Percentiles rank a stretch among this genome's conserved stretches.
These are phyloP conservation scores for Spizella passerina DNA, from an alignment of 2,797 vertebrate species.

Conservation along the genomic window DNA sequence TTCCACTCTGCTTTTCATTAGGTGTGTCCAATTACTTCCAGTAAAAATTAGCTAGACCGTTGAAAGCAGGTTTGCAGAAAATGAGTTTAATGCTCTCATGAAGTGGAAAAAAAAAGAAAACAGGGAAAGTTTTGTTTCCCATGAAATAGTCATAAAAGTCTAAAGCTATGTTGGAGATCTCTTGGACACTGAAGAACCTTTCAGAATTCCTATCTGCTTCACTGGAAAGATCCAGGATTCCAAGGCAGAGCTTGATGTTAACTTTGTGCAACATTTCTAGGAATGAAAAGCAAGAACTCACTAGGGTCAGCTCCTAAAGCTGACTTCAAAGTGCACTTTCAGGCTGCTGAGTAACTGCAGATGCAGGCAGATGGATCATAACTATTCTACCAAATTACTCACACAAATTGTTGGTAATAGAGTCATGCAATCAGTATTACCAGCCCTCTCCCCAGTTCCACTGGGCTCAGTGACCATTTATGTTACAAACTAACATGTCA, in stretches of 20 bases:
- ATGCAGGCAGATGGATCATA: neutral
- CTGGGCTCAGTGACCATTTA: neutral
- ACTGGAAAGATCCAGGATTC: neutral
- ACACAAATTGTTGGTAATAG: neutral
- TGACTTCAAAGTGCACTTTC: neutral
- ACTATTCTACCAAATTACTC: neutral
- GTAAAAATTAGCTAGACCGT: neutral
- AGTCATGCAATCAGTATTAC: neutral
- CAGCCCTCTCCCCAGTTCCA: neutral
- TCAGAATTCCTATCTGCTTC: neutral
- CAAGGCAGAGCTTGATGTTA: neutral
- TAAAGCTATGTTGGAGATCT: neutral
- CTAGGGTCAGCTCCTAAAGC: neutral
- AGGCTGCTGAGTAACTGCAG: neutral
- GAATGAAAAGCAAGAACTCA: neutral
- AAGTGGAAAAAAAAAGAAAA: neutral
- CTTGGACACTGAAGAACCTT: neutral
- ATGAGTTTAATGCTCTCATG: neutral
- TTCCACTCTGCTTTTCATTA: constrained; percentile 10
- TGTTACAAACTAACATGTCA: neutral
- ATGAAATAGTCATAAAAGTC: neutral
- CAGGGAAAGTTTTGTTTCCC: neutral
- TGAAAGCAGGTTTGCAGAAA: constrained; percentile 28
- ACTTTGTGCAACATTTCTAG: neutral
- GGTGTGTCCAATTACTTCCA: constrained; percentile 63